Evolutionary conservation across 2,888 invertebrate species (phyloP).

Genomic region (Patella pellucida): DNA sequence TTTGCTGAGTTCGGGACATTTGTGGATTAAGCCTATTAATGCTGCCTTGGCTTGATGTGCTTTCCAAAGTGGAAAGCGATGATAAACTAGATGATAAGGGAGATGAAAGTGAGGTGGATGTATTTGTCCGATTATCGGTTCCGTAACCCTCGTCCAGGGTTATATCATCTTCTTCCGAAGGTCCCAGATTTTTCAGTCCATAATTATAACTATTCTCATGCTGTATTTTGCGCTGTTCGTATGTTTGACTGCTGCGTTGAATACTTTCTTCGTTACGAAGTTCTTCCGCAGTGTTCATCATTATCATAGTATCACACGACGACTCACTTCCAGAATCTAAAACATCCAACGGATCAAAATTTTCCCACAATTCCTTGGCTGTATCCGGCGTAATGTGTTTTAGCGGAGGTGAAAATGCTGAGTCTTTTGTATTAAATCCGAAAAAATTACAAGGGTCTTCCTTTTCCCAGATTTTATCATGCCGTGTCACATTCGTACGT

Average conservation of each 20-base stretch:
- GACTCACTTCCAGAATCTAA: constrained; percentile 52
- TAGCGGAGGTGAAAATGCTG: constrained; percentile 42
- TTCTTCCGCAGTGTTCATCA: constrained; percentile 55
- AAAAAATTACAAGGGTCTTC: constrained; percentile 36
- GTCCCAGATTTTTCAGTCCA: neutral
- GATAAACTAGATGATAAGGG: constrained; percentile 55
- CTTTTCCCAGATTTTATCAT: constrained; percentile 49
- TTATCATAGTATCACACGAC: constrained; percentile 52
- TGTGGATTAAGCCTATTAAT: neutral
- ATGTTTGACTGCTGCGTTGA: constrained; percentile 45
- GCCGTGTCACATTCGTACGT: constrained; percentile 47
- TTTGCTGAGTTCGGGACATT: constrained; percentile 20
- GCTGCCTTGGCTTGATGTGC: constrained; percentile 25
- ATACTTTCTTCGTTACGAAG: constrained; percentile 46
- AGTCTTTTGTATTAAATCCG: constrained; percentile 22
- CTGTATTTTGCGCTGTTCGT: constrained; percentile 32
- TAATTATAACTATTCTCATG: neutral
- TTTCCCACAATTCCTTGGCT: constrained; percentile 46
- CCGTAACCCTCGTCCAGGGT: constrained; percentile 58
- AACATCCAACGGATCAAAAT: constrained; percentile 48
- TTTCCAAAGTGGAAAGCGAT: constrained; percentile 41
- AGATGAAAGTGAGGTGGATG: constrained; percentile 51
- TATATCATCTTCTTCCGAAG: constrained; percentile 32
- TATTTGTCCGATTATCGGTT: constrained; percentile 56
- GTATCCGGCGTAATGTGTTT: constrained; percentile 49